phyloP scores from a whole-genome alignment of 2,113 vertebrate species.

The Barbus barbus region DNA sequence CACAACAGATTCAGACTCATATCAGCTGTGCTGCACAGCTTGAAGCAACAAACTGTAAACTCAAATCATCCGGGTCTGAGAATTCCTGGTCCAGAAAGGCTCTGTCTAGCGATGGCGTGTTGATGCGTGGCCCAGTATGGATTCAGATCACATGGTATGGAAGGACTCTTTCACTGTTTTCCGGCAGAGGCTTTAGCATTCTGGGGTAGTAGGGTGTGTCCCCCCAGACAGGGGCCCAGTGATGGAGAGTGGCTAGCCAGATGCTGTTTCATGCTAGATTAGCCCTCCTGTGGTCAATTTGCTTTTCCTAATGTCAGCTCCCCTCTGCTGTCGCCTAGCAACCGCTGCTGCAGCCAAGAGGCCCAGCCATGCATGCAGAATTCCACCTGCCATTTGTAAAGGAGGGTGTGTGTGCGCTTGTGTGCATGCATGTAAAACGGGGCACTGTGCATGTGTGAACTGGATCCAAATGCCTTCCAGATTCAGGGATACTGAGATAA shows the following conservation, averaged over 20 bases:
- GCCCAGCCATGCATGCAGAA: conserved; percentile 96
- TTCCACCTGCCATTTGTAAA: conserved; percentile 81
- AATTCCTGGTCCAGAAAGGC: background rate
- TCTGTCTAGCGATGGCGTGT: conserved; percentile 15
- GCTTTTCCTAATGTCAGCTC: conserved; percentile 99
- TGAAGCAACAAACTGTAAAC: conserved; percentile 23
- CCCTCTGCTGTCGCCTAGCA: conserved; percentile 96
- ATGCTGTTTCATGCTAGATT: conserved; percentile 95
- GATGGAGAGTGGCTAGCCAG: conserved; percentile 78
- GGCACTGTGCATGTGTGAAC: conserved; percentile 78
- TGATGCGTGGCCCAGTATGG: background rate
- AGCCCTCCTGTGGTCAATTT: conserved; percentile 99
- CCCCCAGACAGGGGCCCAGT: conserved; percentile 46
- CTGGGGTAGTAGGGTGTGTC: conserved; percentile 38
- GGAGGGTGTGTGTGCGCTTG: conserved; percentile 53
- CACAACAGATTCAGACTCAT: conserved; percentile 32
- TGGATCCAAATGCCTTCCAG: conserved; percentile 76
- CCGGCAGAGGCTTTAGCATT: conserved; percentile 29
- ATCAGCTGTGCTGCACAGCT: conserved; percentile 38
- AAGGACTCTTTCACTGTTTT: conserved; percentile 4
- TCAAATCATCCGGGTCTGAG: background rate
- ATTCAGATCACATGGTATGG: conserved; percentile 35
- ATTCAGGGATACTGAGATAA: conserved; percentile 37
- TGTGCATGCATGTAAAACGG: conserved; percentile 63
- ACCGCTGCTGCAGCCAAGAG: conserved; percentile 87